phyloP scores from a whole-genome alignment of 2,888 invertebrate species.

The Siphlonurus alternatus region DNA sequence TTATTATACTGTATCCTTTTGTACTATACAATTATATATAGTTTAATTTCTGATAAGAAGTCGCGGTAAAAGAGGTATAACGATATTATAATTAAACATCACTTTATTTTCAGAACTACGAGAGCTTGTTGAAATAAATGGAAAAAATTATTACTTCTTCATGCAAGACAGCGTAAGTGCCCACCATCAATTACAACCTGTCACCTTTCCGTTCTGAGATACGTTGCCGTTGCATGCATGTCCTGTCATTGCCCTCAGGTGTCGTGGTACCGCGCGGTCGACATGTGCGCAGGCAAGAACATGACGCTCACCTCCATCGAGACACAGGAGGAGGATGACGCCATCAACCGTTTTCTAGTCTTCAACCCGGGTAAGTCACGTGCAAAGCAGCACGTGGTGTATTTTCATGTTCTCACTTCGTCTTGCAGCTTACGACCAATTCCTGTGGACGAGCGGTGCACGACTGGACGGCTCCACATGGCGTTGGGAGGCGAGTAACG shows the following conservation, averaged over 20 bases:
- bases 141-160: not conserved
- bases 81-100: too few relatives aligned
- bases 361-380: not conserved
- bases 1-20: too few relatives aligned
- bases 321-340: not conserved
- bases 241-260: too few relatives aligned
- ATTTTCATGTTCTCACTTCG: not conserved
- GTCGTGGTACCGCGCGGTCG: not conserved
- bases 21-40: too few relatives aligned
- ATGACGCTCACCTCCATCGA: not conserved
- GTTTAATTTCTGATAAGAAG: too few relatives aligned
- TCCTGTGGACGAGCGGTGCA: not conserved
- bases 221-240: too few relatives aligned
- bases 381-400: too few relatives aligned
- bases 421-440: not conserved
- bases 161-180: not conserved
- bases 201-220: too few relatives aligned
- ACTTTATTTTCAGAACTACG: not conserved
- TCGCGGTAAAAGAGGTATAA: too few relatives aligned
- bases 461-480: not conserved
- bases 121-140: not conserved
- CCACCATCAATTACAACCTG: too few relatives aligned
- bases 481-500: not conserved
- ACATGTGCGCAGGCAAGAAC: not conserved
- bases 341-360: not conserved